These are phyloP conservation scores for Leptocoma aspasia DNA, from an alignment of 2,113 vertebrate genomes.

Conservation along the genomic window DNA sequence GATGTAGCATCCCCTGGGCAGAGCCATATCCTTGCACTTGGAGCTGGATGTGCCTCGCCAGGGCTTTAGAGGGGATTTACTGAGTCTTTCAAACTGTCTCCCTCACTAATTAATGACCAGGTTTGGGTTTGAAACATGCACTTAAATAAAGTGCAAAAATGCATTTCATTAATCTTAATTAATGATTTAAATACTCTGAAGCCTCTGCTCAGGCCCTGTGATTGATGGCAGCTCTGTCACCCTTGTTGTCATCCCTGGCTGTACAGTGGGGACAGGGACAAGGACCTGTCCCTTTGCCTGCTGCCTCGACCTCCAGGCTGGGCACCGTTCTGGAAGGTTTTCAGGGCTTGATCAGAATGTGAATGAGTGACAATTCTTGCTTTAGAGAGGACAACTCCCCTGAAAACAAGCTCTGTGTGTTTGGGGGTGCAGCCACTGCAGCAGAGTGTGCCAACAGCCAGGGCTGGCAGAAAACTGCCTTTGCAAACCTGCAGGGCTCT, in stretches of 20 bases:
- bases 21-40: neutral
- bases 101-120: neutral
- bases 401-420: neutral
- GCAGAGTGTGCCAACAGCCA: neutral
- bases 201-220: neutral
- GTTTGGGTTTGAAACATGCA: neutral
- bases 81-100: neutral
- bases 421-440: neutral
- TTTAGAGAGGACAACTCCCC: neutral
- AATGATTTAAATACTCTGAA: neutral
- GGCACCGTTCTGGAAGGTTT: neutral
- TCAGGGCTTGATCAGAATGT: neutral
- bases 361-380: neutral
- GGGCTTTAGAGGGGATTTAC: neutral
- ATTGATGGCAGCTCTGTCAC: neutral
- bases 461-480: neutral
- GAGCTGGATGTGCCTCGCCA: neutral
- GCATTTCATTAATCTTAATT: conserved; percentile 44
- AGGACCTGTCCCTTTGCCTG: neutral
- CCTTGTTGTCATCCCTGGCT: neutral
- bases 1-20: neutral
- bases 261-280: neutral
- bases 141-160: conserved; percentile 7
- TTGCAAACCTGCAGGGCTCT: too few relatives aligned
- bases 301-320: neutral